phyloP scores from a whole-genome alignment of 2,113 vertebrate genomes.

The Dipodomys merriami region DNA sequence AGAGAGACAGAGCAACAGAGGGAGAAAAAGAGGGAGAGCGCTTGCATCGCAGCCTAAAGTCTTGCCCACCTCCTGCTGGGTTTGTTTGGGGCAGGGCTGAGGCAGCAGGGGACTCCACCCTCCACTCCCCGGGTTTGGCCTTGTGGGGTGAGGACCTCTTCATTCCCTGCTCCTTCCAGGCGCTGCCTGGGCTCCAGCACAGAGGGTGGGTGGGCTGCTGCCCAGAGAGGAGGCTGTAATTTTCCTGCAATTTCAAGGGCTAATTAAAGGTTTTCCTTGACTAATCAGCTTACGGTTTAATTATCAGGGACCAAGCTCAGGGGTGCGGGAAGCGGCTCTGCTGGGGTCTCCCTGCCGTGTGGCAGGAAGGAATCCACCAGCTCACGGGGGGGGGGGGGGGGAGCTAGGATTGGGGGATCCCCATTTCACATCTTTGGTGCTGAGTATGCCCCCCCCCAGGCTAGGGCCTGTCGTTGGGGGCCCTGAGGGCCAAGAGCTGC shows the following conservation, averaged over 20 bases:
- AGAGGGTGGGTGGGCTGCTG: constrained; percentile 39
- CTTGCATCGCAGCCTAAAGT: not conserved
- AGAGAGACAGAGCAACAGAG: too few relatives aligned
- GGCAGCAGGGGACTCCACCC: not conserved
- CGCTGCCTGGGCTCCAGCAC: not conserved
- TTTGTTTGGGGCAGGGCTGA: not conserved
- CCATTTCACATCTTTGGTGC: not conserved
- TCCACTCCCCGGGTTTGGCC: not conserved
- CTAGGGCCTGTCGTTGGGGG: not conserved
- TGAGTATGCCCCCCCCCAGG: too few relatives aligned
- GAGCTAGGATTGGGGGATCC: not conserved
- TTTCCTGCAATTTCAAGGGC: constrained; percentile 78
- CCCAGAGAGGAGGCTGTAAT: constrained; percentile 77
- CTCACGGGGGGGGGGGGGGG: fast-evolving
- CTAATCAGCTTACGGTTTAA: constrained; percentile 83
- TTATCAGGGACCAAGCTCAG: constrained; percentile 74
- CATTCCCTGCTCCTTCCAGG: not conserved
- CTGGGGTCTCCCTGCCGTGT: constrained; percentile 17
- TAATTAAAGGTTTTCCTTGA: constrained; percentile 83
- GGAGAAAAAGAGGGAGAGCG: too few relatives aligned
- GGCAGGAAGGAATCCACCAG: not conserved
- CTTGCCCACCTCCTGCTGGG: not conserved
- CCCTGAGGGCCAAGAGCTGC: not conserved
- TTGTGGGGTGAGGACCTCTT: not conserved
- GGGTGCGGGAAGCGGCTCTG: constrained; percentile 38